Conservation (phyloP, 2,888 invertebrate genomes). For the Metalampra italica region DNA sequence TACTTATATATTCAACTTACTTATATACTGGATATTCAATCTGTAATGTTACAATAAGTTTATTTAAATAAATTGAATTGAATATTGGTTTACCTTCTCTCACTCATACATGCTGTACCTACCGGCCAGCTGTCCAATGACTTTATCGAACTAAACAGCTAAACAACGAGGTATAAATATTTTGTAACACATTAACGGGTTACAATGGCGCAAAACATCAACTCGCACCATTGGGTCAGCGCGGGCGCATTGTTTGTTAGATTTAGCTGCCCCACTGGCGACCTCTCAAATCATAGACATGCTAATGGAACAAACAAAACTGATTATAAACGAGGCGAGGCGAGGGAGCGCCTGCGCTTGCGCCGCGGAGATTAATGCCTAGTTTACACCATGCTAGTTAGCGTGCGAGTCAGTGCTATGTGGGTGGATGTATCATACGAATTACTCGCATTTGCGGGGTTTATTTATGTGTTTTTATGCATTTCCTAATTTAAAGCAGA, state of each 20-base stretch:
- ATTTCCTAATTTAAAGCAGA: no score
- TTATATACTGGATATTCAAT: no score
- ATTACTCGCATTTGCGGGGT: no score
- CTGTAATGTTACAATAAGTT: no score
- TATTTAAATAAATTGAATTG: no score
- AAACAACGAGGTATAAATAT: constrained; percentile 43
- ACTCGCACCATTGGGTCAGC: constrained; percentile 36
- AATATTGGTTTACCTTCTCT: constrained; percentile 9
- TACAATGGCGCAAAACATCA: constrained; percentile 45
- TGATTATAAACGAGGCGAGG: constrained; percentile 3
- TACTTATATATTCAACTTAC: no score
- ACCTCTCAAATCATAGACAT: constrained; percentile 14
- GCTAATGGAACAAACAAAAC: constrained; percentile 3
- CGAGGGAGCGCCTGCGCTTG: background rate
- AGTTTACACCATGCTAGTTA: no score
- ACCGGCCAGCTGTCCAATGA: no score
- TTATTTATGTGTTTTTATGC: no score
- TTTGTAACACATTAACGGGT: constrained; percentile 41
- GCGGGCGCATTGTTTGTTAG: constrained; percentile 37
- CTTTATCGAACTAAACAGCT: constrained; percentile 23
- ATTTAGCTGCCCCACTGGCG: constrained; percentile 14
- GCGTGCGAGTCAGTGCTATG: no score
- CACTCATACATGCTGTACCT: no score
- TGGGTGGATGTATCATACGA: no score
- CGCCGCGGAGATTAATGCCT: constrained; percentile 18